phyloP scores from a whole-genome alignment of 2,113 vertebrate genomes.

The Phocoena phocoena region DNA sequence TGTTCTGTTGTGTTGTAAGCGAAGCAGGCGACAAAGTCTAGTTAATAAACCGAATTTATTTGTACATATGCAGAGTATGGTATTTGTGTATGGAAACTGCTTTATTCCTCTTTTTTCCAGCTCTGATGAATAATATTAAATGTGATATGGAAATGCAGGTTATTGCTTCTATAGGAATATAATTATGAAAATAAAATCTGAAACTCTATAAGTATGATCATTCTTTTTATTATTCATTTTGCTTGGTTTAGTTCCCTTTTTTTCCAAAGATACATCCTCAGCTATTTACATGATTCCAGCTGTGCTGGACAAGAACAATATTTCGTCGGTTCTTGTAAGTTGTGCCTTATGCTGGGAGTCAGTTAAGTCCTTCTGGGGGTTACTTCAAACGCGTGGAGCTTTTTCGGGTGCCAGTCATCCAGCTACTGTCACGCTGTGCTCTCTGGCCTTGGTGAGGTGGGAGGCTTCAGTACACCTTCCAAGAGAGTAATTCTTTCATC shows the following conservation, averaged over 20 bases:
- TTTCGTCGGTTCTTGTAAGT: neutral
- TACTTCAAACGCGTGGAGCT: neutral
- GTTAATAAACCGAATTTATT: constrained; percentile 72
- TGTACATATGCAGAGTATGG: constrained; percentile 70
- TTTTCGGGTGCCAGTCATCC: neutral
- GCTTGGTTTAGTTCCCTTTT: neutral
- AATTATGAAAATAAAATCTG: constrained; percentile 82
- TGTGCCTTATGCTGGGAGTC: neutral
- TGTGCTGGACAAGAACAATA: neutral
- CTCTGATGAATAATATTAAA: constrained; percentile 75
- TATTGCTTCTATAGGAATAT: constrained; percentile 67
- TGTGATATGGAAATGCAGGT: constrained; percentile 73
- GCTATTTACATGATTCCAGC: neutral
- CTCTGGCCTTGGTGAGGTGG: neutral
- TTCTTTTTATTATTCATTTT: constrained; percentile 2
- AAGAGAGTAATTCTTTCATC: neutral
- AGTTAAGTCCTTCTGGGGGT: neutral
- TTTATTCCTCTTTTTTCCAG: constrained; percentile 73
- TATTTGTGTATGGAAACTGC: constrained; percentile 77
- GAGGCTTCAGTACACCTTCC: neutral
- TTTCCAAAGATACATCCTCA: neutral
- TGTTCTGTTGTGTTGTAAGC: constrained; percentile 50
- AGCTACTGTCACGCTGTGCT: neutral
- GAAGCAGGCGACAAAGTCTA: constrained; percentile 63
- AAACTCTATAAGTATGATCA: neutral